Evolutionary conservation across 1,140 invertebrate species (phyloP).

Genomic region (Leguminivora glycinivorella): DNA sequence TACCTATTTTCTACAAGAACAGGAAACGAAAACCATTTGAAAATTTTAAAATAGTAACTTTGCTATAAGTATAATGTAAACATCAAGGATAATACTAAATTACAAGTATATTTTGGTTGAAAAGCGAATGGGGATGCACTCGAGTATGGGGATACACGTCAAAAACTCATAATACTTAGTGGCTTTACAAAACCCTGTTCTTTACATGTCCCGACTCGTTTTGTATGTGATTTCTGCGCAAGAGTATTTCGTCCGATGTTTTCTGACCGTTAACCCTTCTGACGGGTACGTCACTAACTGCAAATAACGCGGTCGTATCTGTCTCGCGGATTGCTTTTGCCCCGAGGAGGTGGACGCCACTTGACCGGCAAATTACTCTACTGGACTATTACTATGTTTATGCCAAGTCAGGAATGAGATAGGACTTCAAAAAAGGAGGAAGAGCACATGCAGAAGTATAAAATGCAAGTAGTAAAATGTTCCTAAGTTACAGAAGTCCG

Average conservation of each 20-base stretch:
- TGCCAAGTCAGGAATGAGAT: background rate
- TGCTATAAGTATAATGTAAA: too few relatives aligned
- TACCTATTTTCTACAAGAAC: background rate
- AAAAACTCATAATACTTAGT: too few relatives aligned
- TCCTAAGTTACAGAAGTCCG: too few relatives aligned
- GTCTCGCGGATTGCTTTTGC: constrained; percentile 35
- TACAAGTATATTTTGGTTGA: too few relatives aligned
- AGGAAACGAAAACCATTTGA: background rate
- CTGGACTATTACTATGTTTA: constrained; percentile 35
- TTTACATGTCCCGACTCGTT: background rate
- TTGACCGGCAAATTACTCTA: constrained; percentile 34
- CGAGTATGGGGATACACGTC: too few relatives aligned
- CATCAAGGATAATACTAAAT: too few relatives aligned
- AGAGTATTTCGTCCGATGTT: background rate
- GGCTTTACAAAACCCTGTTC: background rate
- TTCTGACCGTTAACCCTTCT: constrained; percentile 11
- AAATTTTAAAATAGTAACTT: too few relatives aligned
- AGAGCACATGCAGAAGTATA: background rate
- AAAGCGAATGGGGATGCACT: too few relatives aligned
- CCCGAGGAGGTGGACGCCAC: constrained; percentile 30
- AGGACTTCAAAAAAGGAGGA: constrained; percentile 6
- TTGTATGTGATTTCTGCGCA: background rate
- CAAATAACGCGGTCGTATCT: constrained; percentile 33
- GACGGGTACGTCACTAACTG: constrained; percentile 18
- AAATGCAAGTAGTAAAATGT: background rate